A percentile compares a stretch with the other conserved stretches of the same genome.
Evolutionary conservation across 2,113 vertebrate genomes (phyloP).

Genomic region (Dipodomys ordii): DNA sequence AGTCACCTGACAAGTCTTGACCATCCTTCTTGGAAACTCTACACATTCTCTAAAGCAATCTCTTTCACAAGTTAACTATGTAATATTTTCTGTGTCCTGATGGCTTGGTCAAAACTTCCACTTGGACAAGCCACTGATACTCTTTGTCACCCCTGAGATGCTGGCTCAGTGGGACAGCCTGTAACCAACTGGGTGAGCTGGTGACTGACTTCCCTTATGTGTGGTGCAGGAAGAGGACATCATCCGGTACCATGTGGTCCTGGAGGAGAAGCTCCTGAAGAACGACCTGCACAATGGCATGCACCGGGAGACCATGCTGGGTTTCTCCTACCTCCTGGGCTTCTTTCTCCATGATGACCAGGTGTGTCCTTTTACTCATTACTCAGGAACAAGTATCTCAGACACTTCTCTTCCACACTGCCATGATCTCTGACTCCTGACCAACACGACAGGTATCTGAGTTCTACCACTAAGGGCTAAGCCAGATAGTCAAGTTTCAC

Average conservation of each 20-base stretch:
- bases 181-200: background rate
- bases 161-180: fast-evolving
- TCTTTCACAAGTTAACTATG: background rate
- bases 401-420: background rate
- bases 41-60: background rate
- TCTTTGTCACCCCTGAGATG: too few relatives aligned
- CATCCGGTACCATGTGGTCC: constrained; percentile 91
- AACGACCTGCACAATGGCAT: constrained; percentile 90
- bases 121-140: background rate
- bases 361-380: constrained; percentile 79
- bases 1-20: background rate
- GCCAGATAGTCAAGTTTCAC: background rate
- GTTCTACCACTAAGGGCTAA: background rate
- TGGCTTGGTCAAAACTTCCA: background rate
- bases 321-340: constrained; percentile 90
- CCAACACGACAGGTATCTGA: background rate
- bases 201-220: background rate
- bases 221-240: constrained; percentile 88
- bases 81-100: background rate
- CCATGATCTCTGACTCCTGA: background rate
- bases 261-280: constrained; percentile 90
- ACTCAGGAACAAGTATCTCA: background rate
- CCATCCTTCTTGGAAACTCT: background rate
- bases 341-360: constrained; percentile 90
- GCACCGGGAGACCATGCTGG: constrained; percentile 93